A percentile compares a stretch with the other conserved stretches of the same genome.
These are phyloP conservation scores for Dinocampus coccinellae DNA, from an alignment of 2,888 invertebrate species.

Conservation along the genomic window DNA sequence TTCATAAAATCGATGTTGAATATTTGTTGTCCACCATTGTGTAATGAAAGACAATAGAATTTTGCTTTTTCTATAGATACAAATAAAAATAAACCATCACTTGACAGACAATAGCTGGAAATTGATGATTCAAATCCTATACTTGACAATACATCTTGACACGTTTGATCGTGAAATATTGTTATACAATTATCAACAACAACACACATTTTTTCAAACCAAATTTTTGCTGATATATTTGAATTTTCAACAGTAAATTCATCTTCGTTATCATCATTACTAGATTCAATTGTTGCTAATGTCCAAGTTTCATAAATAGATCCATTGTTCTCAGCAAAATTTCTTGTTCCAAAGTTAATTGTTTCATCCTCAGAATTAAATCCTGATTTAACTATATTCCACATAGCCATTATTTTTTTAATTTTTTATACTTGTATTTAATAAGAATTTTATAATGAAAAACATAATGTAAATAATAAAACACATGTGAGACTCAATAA, in stretches of 20 bases:
- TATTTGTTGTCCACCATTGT: conserved; percentile 46
- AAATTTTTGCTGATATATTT: conserved; percentile 50
- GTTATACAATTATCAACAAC: conserved; percentile 62
- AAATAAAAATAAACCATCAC: conserved; percentile 55
- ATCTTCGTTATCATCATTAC: conserved; percentile 48
- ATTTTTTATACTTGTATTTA: neutral
- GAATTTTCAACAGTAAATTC: conserved; percentile 36
- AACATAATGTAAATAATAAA: neutral
- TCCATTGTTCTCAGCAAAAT: conserved; percentile 66
- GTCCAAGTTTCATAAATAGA: conserved; percentile 71
- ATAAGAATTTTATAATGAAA: neutral
- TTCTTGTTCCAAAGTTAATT: conserved; percentile 71
- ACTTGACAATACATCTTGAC: conserved; percentile 54
- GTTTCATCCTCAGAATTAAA: conserved; percentile 72
- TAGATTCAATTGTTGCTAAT: conserved; percentile 65
- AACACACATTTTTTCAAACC: conserved; percentile 57
- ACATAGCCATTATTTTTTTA: conserved; percentile 56
- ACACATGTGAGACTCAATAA: neutral
- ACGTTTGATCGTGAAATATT: conserved; percentile 61
- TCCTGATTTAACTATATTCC: conserved; percentile 67
- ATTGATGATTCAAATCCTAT: conserved; percentile 57
- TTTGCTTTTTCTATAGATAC: conserved; percentile 53
- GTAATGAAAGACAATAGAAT: conserved; percentile 59
- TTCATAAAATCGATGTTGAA: conserved; percentile 28
- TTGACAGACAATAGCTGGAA: conserved; percentile 56